Base-by-base conservation (phyloP, 1,140 invertebrate genomes). In the Caerostris extrusa region DNA sequence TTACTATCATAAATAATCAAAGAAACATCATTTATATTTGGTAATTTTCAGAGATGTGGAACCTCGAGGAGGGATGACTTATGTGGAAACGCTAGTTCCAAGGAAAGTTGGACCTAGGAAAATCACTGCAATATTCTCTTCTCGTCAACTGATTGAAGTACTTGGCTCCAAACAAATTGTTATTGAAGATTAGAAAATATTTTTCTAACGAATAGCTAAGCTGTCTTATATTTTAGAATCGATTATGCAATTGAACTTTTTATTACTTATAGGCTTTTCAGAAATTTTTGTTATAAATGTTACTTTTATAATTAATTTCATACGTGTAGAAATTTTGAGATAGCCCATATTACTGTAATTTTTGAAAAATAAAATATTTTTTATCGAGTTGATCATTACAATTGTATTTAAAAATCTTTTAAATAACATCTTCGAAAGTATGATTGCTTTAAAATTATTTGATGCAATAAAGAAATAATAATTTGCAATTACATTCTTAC, bases 91-190 rank as follows among this genome's bases (percentile, higher is more conserved):
- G 94, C 96, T 98, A 95, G 97, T 96, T 0, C 98, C 98, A 5
- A 97, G 97, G 3, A 97, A 97, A 95, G 96, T 96, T 1, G 98
- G 98, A 2, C 97, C 97, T 34, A 97, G 97, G 93, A 98, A 98
- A 7, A 97, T 98, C 92, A 97, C 97, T 58, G 98, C 97, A 2
- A 98, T 98, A 95, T 98, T 98, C 95, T 96, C 96, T 69, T 98
- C 97, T 5, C 97, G 97, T 93, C 97, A 98, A 95, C 96, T 98
- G 77, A 97, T 97, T 81, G 98, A 98, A 95, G 97, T 98, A 2
- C 98, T 98, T 95, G 98, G 98, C 10, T 98, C 94, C 17, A 95
- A 95, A 50, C 71, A 93, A 91, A 77, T 95, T 17, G 58, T 90
- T 5, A 85, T 94, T 50, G 19, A 90, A 67, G 93, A 94, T 86